Conservation (phyloP, 2,113 vertebrate species). For the Actenoides hombroni region DNA sequence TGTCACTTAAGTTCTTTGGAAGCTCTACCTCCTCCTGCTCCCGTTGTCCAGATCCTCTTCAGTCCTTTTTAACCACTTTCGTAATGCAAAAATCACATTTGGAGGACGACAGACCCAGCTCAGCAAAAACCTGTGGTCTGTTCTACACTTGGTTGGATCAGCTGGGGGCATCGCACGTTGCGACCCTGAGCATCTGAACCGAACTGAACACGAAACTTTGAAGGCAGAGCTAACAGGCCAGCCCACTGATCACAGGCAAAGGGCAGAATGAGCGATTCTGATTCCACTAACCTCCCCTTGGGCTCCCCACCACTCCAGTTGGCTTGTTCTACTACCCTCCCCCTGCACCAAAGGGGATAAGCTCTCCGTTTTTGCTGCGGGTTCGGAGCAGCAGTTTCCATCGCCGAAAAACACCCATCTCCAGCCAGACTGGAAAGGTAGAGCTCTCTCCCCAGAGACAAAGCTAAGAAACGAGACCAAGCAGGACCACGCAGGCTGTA, state of each 20-base stretch:
- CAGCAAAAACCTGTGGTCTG: neutral
- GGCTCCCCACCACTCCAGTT: neutral
- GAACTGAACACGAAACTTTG: neutral
- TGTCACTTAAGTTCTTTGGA: neutral
- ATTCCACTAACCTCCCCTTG: neutral
- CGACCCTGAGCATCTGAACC: neutral
- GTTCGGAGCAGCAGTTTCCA: neutral
- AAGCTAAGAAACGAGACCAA: neutral
- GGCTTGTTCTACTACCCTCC: neutral
- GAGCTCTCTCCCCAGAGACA: neutral
- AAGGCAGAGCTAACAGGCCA: neutral
- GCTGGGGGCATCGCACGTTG: neutral
- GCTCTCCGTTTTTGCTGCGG: neutral
- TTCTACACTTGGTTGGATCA: neutral
- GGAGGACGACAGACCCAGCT: neutral
- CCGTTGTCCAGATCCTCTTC: neutral
- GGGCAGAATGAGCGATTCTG: neutral
- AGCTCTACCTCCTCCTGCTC: neutral
- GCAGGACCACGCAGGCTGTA: neutral
- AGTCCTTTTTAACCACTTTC: neutral
- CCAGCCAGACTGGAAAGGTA: neutral
- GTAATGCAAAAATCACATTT: neutral
- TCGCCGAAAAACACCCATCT: neutral
- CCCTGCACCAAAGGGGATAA: neutral
- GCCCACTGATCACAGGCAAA: neutral